These are phyloP conservation scores for Abramis brama DNA, from an alignment of 2,113 vertebrate genomes.

Conservation along the genomic window DNA sequence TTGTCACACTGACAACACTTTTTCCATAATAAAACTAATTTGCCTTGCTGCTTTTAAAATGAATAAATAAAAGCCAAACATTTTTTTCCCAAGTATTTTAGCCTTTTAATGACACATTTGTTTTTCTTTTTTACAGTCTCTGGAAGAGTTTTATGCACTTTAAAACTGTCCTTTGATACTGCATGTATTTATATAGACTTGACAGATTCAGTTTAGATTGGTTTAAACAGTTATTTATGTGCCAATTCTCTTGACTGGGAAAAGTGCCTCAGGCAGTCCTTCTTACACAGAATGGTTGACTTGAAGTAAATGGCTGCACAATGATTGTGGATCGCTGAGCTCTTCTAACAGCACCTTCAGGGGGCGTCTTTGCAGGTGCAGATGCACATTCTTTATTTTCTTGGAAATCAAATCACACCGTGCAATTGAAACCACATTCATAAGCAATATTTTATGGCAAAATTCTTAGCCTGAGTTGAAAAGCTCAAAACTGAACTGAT, in stretches of 20 bases:
- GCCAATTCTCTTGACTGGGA: background rate
- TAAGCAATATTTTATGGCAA: background rate
- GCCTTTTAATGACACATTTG: background rate
- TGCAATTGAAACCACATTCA: background rate
- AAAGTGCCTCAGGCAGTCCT: background rate
- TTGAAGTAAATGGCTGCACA: conserved; percentile 2
- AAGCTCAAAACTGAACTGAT: background rate
- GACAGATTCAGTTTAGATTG: background rate
- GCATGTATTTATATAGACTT: background rate
- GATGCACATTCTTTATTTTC: conserved; percentile 27
- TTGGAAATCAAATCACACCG: background rate
- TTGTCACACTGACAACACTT: too few relatives aligned
- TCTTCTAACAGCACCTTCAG: conserved; percentile 42
- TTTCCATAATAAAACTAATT: too few relatives aligned
- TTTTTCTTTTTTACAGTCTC: too few relatives aligned
- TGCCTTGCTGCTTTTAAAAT: too few relatives aligned
- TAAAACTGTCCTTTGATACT: background rate
- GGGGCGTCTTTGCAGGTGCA: conserved; percentile 10
- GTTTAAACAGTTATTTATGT: background rate
- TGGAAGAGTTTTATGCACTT: background rate
- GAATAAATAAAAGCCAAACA: background rate
- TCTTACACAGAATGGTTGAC: conserved; percentile 5
- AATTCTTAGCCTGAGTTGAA: background rate
- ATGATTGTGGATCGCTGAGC: conserved; percentile 23
- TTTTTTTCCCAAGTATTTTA: background rate